phyloP scores from a whole-genome alignment of 1,140 invertebrate species.

The Nephotettix cincticeps region DNA sequence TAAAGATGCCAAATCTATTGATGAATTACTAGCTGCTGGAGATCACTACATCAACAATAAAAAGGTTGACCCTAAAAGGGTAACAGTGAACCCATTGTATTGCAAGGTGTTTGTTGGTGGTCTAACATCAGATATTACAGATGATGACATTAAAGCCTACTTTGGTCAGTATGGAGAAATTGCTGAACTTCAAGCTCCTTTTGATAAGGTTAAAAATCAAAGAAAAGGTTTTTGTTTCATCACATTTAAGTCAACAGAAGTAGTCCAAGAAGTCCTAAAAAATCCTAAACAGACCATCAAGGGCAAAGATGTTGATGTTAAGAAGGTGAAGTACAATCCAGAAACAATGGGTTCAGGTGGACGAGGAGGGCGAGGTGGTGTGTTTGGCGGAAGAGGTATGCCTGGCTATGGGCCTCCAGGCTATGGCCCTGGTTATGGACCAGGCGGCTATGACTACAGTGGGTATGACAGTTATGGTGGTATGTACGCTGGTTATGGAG shows the following conservation, averaged over 20 bases:
- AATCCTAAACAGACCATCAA: conserved; percentile 63
- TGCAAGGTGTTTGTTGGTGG: conserved; percentile 71
- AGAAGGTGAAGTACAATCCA: conserved; percentile 54
- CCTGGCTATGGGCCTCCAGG: conserved; percentile 9
- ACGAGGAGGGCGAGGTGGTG: conserved; percentile 33
- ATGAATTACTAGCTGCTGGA: conserved; percentile 43
- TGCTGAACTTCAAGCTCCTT: conserved; percentile 67
- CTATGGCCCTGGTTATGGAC: conserved; percentile 45
- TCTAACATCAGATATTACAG: conserved; percentile 61
- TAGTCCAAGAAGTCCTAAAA: conserved; percentile 61
- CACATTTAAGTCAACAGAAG: conserved; percentile 62
- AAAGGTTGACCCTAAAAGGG: conserved; percentile 65
- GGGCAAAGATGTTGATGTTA: conserved; percentile 60
- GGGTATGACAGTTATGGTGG: conserved; percentile 43
- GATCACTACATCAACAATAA: conserved; percentile 59
- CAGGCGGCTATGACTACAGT: conserved; percentile 46
- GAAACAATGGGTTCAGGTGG: conserved; percentile 44
- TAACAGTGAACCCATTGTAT: conserved; percentile 52
- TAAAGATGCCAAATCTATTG: conserved; percentile 58
- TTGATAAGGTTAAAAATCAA: conserved; percentile 67
- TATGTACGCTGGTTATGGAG: conserved; percentile 38
- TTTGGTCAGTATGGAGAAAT: conserved; percentile 63
- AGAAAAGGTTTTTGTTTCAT: conserved; percentile 67
- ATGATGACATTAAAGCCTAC: conserved; percentile 62
- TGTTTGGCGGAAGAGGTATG: conserved; percentile 9